Evolutionary conservation across 2,113 vertebrate genomes (phyloP), one percentile per base, ranked within the genome.

Genomic region (Chloropsis hardwickii): DNA sequence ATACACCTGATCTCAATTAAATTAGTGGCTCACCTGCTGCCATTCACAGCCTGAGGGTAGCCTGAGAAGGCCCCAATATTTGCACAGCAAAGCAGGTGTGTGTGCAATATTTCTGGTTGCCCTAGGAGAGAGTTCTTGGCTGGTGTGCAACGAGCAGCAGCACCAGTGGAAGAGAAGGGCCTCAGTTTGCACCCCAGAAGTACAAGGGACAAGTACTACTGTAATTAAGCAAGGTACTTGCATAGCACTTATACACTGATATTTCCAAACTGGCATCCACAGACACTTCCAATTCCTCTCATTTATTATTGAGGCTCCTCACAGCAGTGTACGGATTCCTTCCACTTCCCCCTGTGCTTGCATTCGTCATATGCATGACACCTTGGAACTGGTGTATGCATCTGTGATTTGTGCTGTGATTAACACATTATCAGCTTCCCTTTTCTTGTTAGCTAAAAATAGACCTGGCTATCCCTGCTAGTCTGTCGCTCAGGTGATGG

Each of bases 351-450:
- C 39, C 95, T 97, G 95, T 97, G 96, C 96, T 97, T 96, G 95
- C 86, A 96, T 96, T 95, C 92, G 78, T 97, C 95, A 95, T 95
- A 71, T 79, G 82, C 3, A 27, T 96, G 94, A 95, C 96, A 97
- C 95, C 77, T 97, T 97, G 96, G 96, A 97, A 95, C 88, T 71
- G 81, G 94, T 82, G 40, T 78, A 57, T 92, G 94, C 83, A 95
- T 89, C 91, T 2, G 25, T 92, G 96, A 95, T 87, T 96, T 97
- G 93, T 87, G 86, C 95, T 95, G 89, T 96, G 96, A 96, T 97
- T 97, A 96, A 96, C 96, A 96, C 93, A 96, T 97, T 97, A 97
- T 96, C 95, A 95, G 95, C 94, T 95, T 96, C 91, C 83, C 70
- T 25, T 95, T 92, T 94, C 89, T 93, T 10, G 28, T 89, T 97